Evolutionary conservation across 2,888 invertebrate genomes (phyloP), one percentile per base, ranked within the genome.

Genomic region (Muschampia plurimacula): DNA sequence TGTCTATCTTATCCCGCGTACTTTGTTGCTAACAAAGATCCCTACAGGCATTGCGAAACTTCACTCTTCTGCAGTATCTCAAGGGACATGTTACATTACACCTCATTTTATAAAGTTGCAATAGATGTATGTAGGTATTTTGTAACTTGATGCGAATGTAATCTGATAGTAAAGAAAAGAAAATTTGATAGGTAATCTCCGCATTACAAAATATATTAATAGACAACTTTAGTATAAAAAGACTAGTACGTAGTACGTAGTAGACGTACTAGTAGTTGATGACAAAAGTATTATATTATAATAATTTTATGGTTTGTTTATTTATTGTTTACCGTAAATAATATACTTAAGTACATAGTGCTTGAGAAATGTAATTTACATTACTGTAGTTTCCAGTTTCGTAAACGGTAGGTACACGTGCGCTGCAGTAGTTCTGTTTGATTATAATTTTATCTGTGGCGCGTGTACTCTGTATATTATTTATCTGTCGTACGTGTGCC

Each of bases 331-430:
- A 36, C 36, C 36, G 36, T 5, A 36, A 36, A 36, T 36, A 36
- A 36, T 36, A 36, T 28, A n/a, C n/a, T n/a, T n/a, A 36, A 36
- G 36, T 36, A 36, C 64, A 69, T 44, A 44, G 62, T 55, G 22
- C 49, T 28, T 28, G 28, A 36, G 44, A 64, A 65, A 65, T 55
- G 46, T 57, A 32, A 64, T 44, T 44, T 70, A 44, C 64, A 64
- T 70, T 64, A 64, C 28, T 71, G 66, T 60, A 71, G 39, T 52
- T 71, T 67, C 67, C 41, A 39, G 39, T 71, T 66, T 66, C 36
- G 60, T 67, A 72, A 72, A 52, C 71, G 62, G n/a, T n/a, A n/a
- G n/a, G n/a, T 67, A 62, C 71, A 72, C 71, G 71, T 72, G 71
- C 66, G 22, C 60, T 67, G 71, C 67, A 60, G 60, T 66, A 59